A percentile compares a stretch with the other conserved stretches of the same genome.
Conservation (phyloP, 2,113 vertebrate genomes). For the Notothenia coriiceps region DNA sequence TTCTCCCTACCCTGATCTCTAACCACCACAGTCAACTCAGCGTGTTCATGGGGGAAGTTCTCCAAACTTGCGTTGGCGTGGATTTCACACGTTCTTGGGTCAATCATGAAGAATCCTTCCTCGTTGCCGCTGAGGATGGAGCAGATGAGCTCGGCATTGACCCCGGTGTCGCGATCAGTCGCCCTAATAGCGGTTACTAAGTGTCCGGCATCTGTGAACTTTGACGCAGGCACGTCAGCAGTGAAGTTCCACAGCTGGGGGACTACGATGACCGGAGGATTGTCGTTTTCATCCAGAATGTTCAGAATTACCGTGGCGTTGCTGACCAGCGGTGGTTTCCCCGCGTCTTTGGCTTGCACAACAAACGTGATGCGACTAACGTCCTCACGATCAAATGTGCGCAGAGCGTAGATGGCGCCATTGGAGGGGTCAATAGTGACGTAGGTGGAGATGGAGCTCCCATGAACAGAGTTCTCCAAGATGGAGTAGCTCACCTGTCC, state of each 20-base stretch:
- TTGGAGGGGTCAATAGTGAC: conserved; percentile 97
- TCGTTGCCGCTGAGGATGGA: conserved; percentile 91
- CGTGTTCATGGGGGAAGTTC: conserved; percentile 84
- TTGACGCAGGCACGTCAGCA: conserved; percentile 89
- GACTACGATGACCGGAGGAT: conserved; percentile 89
- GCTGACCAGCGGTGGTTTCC: conserved; percentile 87
- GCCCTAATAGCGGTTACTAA: conserved; percentile 89
- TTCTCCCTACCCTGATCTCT: conserved; percentile 93
- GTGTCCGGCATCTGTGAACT: conserved; percentile 88
- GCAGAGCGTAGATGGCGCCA: conserved; percentile 93
- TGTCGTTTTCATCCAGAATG: conserved; percentile 96
- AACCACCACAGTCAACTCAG: conserved; percentile 88
- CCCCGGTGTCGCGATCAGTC: conserved; percentile 92
- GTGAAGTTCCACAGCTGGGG: conserved; percentile 92
- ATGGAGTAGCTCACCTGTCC: conserved; percentile 96
- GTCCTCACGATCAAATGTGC: conserved; percentile 95
- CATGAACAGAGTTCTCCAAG: conserved; percentile 90
- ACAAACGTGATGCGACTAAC: conserved; percentile 91
- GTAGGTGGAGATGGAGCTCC: conserved; percentile 92
- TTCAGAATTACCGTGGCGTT: conserved; percentile 93
- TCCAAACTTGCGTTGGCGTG: conserved; percentile 91
- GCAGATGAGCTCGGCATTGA: conserved; percentile 94
- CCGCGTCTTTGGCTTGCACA: conserved; percentile 94
- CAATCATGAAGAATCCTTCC: conserved; percentile 90
- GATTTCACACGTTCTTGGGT: conserved; percentile 92